Evolutionary conservation across 2,113 vertebrate genomes (phyloP).

Genomic region (Oreocharis arfaki): DNA sequence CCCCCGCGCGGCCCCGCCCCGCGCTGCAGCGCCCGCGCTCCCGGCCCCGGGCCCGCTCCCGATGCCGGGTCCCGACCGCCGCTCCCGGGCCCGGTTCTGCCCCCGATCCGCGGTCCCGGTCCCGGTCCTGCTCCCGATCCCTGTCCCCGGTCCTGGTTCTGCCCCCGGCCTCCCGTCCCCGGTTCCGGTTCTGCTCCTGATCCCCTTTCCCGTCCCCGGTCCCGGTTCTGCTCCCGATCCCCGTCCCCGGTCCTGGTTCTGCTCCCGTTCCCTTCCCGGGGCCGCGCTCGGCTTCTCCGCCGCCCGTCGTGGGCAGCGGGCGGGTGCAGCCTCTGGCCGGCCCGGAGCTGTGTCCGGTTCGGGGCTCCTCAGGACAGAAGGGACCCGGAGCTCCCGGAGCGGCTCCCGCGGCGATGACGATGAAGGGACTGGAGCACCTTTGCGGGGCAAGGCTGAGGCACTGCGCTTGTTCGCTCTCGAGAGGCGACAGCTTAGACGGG

Average conservation of each 20-base stretch:
- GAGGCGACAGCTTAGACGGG: accelerated
- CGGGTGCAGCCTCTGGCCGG: not conserved
- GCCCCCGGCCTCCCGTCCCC: accelerated
- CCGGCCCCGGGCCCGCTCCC: too few species aligned
- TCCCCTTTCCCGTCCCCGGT: too few species aligned
- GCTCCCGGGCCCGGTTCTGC: not conserved
- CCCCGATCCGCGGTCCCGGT: not conserved
- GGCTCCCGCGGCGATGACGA: not conserved
- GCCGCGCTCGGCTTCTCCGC: not conserved
- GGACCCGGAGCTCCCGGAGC: not conserved
- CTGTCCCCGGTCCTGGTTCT: not conserved
- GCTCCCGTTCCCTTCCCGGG: not conserved
- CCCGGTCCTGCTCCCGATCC: not conserved
- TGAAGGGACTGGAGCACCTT: accelerated
- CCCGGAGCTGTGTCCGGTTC: not conserved
- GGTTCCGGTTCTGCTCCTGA: not conserved
- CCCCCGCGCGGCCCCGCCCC: too few species aligned
- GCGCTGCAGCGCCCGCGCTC: too few species aligned
- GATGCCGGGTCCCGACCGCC: not conserved
- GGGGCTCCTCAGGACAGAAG: not conserved
- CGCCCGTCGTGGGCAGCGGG: not conserved
- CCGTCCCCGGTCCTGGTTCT: not conserved
- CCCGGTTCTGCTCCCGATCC: not conserved
- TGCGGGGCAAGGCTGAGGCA: not conserved
- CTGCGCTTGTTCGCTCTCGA: accelerated